A percentile compares a stretch with the other conserved stretches of the same genome.
Evolutionary conservation across 1,140 invertebrate genomes (phyloP).

Genomic region (Caenorhabditis latens): DNA sequence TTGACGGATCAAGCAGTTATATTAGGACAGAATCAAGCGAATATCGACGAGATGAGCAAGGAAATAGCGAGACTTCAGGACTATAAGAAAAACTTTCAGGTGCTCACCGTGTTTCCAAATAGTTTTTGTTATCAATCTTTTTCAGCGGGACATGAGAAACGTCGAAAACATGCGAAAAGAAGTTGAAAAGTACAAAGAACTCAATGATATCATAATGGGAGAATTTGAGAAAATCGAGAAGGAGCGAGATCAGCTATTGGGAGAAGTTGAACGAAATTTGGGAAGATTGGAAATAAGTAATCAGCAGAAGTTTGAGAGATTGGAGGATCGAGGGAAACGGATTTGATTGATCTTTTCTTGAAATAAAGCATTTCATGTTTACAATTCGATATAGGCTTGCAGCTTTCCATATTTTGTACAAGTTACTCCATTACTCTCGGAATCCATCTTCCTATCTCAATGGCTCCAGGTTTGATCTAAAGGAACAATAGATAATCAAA

Average conservation of each 20-base stretch:
- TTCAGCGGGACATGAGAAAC: slow-evolving; percentile 45
- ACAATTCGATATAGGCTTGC: too few species aligned
- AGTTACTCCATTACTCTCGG: too few species aligned
- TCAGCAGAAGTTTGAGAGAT: slow-evolving; percentile 19
- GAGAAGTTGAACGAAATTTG: slow-evolving; percentile 15
- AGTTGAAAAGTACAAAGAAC: slow-evolving; percentile 27
- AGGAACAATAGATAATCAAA: too few species aligned
- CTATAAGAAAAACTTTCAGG: slow-evolving; percentile 40
- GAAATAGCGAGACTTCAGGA: slow-evolving; percentile 24
- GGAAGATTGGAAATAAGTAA: slow-evolving; percentile 27
- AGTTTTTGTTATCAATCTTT: not conserved
- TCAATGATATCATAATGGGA: slow-evolving; percentile 43
- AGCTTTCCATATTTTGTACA: too few species aligned
- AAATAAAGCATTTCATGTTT: too few species aligned
- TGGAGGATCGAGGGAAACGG: not conserved
- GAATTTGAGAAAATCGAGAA: slow-evolving; percentile 41
- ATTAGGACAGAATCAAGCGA: slow-evolving; percentile 1
- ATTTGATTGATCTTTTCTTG: not conserved
- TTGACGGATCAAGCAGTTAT: slow-evolving; percentile 5
- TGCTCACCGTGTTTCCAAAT: not conserved
- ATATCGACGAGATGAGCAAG: slow-evolving; percentile 44
- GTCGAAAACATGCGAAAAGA: slow-evolving; percentile 40
- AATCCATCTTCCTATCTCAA: too few species aligned
- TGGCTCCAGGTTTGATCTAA: too few species aligned
- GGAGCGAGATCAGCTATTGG: slow-evolving; percentile 32